A percentile compares a stretch with the other conserved stretches of the same genome.
Conservation (phyloP, 1,140 invertebrate species). For the Zaprionus africanus region DNA sequence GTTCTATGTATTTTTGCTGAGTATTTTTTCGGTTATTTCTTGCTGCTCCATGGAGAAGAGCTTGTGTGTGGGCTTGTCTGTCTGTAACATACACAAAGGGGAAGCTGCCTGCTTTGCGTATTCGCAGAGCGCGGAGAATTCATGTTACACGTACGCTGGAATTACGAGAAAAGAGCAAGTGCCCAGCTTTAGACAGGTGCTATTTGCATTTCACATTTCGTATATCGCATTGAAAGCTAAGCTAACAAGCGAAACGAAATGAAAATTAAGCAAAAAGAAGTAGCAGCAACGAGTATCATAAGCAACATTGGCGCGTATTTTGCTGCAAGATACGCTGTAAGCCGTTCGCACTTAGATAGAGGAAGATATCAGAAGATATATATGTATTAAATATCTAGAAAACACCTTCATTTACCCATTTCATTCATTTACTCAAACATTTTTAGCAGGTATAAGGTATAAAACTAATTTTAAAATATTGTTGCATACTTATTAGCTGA, state of each 20-base stretch:
- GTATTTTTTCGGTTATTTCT: conserved; percentile 50
- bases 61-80: conserved; percentile 3
- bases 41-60: conserved; percentile 18
- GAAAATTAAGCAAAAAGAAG: conserved; percentile 32
- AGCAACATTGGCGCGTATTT: neutral
- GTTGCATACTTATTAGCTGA: conserved; percentile 53
- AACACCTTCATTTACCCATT: neutral
- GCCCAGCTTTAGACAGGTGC: conserved; percentile 76
- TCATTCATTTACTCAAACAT: neutral
- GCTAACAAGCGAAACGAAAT: conserved; percentile 77
- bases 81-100: conserved; percentile 51
- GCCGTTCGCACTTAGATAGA: neutral
- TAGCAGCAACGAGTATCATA: conserved; percentile 3
- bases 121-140: conserved; percentile 18
- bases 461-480: conserved; percentile 17
- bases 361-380: neutral
- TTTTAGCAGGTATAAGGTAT: neutral
- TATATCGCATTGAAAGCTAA: conserved; percentile 45
- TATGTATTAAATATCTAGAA: neutral
- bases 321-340: neutral
- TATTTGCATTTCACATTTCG: conserved; percentile 59
- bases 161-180: conserved; percentile 57
- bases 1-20: conserved; percentile 12
- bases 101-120: conserved; percentile 57
- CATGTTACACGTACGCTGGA: conserved; percentile 3